phyloP scores from a whole-genome alignment of 1,140 invertebrate genomes.

The Lasioglossum baleicum region DNA sequence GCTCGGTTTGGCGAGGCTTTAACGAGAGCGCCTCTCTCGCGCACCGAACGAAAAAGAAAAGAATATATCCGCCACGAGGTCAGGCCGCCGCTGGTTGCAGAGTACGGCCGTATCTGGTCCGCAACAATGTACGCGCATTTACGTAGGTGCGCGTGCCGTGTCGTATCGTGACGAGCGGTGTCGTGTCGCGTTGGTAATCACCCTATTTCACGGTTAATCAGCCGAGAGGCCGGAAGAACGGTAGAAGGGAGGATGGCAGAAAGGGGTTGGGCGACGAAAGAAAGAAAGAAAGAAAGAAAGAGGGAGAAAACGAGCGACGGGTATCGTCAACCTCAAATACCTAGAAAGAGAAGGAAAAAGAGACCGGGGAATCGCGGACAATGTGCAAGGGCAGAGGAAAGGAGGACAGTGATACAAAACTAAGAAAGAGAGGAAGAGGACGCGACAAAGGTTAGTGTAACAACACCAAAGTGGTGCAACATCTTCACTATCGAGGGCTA shows the following conservation, averaged over 20 bases:
- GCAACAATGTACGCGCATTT: constrained; percentile 38
- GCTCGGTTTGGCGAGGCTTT: background rate
- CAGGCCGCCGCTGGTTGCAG: background rate
- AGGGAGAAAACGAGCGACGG: background rate
- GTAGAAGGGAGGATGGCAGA: background rate
- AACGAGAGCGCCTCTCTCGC: constrained; percentile 14
- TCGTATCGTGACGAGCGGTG: constrained; percentile 3
- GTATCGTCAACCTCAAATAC: background rate
- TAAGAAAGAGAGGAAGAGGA: background rate
- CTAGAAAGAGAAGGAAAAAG: background rate
- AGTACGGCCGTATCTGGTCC: constrained; percentile 3
- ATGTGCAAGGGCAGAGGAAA: constrained; percentile 1
- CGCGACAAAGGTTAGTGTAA: background rate
- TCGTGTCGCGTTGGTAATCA: constrained; percentile 39
- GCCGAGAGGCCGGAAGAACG: constrained; percentile 34
- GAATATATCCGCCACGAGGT: constrained; percentile 41
- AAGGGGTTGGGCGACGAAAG: background rate
- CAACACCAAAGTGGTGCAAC: no score
- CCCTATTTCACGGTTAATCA: constrained; percentile 50
- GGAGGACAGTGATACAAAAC: constrained; percentile 22
- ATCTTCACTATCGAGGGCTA: no score
- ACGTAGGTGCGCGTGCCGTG: constrained; percentile 29
- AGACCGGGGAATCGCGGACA: no score
- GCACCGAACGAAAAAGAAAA: constrained; percentile 19
- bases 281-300: background rate